phyloP scores from a whole-genome alignment of 2,113 vertebrate genomes.

The Chaenocephalus aceratus region DNA sequence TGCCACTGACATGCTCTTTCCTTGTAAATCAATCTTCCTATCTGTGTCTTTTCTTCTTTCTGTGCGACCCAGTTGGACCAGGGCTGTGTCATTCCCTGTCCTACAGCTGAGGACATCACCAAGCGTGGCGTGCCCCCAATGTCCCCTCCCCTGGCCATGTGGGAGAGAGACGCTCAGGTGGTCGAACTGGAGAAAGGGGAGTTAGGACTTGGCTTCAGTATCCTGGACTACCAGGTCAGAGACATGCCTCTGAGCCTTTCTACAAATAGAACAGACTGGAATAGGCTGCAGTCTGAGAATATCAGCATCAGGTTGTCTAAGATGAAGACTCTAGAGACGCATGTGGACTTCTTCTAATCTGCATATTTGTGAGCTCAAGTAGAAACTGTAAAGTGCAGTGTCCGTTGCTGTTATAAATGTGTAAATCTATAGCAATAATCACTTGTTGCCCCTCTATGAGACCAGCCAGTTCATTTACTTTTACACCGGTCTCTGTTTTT shows the following conservation, averaged over 20 bases:
- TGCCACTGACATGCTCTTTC: not conserved
- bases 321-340: conserved; percentile 37
- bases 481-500: not conserved
- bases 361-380: conserved; percentile 1
- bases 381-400: not conserved
- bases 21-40: not conserved
- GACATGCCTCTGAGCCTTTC: conserved; percentile 54
- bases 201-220: conserved; percentile 95
- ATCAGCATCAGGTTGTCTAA: conserved; percentile 30
- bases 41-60: conserved; percentile 4
- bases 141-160: conserved; percentile 91
- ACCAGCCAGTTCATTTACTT: not conserved
- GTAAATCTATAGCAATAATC: not conserved
- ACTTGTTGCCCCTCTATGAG: not conserved
- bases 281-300: conserved; percentile 54
- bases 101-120: conserved; percentile 85
- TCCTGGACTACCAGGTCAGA: conserved; percentile 97
- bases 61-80: conserved; percentile 73
- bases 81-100: conserved; percentile 79
- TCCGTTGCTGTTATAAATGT: conserved; percentile 5
- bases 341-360: conserved; percentile 7
- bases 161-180: conserved; percentile 89
- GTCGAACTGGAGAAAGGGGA: conserved; percentile 92
- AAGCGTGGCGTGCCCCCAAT: conserved; percentile 82
- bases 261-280: conserved; percentile 54